These are phyloP conservation scores for Aplodontia rufa DNA, from an alignment of 2,113 vertebrate genomes.

Conservation along the genomic window DNA sequence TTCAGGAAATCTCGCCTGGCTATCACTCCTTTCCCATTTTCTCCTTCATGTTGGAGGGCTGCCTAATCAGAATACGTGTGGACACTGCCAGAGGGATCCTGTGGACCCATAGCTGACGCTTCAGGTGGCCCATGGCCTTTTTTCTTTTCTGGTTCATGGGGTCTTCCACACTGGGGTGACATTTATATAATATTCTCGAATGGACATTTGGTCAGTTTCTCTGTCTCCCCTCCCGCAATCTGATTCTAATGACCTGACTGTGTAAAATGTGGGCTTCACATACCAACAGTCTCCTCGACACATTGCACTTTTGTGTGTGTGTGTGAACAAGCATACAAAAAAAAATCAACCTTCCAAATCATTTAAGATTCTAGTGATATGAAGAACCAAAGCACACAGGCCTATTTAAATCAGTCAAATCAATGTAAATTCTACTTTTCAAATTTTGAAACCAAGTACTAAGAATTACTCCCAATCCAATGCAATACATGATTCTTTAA, in stretches of 20 bases:
- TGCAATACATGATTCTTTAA: conserved; percentile 74
- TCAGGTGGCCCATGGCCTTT: conserved; percentile 38
- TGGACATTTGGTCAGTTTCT: conserved; percentile 62
- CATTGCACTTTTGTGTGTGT: conserved; percentile 32
- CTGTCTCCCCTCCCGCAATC: conserved; percentile 39
- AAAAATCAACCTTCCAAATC: conserved; percentile 63
- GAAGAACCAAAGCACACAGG: conserved; percentile 73
- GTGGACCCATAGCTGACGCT: conserved; percentile 15
- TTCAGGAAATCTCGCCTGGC: background rate
- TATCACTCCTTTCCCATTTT: conserved; percentile 34
- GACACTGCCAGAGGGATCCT: conserved; percentile 53
- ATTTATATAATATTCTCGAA: conserved; percentile 70
- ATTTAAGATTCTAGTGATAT: conserved; percentile 68
- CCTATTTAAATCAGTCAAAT: conserved; percentile 73
- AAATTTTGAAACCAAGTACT: conserved; percentile 80
- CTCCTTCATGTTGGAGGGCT: conserved; percentile 42
- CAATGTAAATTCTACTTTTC: conserved; percentile 73
- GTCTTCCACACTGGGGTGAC: conserved; percentile 64
- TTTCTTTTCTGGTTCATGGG: conserved; percentile 58
- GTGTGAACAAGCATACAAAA: too few relatives aligned
- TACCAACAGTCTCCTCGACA: conserved; percentile 45
- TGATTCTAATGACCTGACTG: conserved; percentile 41
- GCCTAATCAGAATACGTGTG: conserved; percentile 1
- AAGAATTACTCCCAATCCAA: conserved; percentile 79
- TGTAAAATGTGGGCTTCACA: conserved; percentile 60